phyloP scores from a whole-genome alignment of 2,113 vertebrate species.

The Triplophysa rosa region DNA sequence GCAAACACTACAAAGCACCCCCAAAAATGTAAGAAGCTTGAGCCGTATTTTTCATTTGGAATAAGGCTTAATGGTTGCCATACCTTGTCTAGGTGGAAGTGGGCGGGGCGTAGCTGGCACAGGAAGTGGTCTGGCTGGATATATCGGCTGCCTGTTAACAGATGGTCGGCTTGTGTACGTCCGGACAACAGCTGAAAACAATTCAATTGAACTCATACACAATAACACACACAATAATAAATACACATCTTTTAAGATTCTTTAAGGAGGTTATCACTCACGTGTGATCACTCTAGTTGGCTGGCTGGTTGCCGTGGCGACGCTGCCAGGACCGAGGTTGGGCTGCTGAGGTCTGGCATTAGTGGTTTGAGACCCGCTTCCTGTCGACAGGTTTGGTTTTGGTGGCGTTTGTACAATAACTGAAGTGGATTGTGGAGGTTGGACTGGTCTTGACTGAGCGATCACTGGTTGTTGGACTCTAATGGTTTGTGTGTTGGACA shows the following conservation, averaged over 20 bases:
- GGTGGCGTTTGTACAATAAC: slow-evolving; percentile 6
- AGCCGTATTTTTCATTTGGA: neutral
- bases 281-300: slow-evolving; percentile 57
- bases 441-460: neutral
- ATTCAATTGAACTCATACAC: neutral
- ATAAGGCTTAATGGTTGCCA: neutral
- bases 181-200: slow-evolving; percentile 44
- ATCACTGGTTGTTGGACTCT: slow-evolving; percentile 35
- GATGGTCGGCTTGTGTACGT: slow-evolving; percentile 42
- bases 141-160: slow-evolving; percentile 33
- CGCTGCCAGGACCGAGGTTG: neutral
- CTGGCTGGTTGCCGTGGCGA: slow-evolving; percentile 27
- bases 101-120: slow-evolving; percentile 35
- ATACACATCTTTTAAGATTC: neutral
- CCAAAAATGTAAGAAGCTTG: no score
- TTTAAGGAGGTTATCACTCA: slow-evolving; percentile 53
- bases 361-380: slow-evolving; percentile 7
- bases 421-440: neutral
- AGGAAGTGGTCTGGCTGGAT: slow-evolving; percentile 43
- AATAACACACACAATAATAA: neutral
- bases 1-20: no score
- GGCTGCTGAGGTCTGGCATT: slow-evolving; percentile 39
- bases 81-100: slow-evolving; percentile 48
- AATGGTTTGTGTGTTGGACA: slow-evolving; percentile 24
- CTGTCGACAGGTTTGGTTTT: slow-evolving; percentile 4